phyloP scores from a whole-genome alignment of 2,113 vertebrate genomes.

The Chaenogobius annularis region DNA sequence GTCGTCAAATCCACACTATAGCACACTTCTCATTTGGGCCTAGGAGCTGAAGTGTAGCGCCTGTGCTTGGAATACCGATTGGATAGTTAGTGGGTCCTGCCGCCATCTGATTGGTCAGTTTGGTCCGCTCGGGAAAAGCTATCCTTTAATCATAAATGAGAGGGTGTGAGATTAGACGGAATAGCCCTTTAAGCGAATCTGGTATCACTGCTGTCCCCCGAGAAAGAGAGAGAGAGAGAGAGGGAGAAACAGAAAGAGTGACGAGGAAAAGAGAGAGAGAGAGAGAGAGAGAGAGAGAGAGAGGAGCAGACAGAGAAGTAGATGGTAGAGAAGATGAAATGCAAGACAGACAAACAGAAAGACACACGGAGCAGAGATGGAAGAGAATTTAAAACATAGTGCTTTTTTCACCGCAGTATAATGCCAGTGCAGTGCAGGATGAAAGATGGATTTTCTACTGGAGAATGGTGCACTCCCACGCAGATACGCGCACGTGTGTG shows the following conservation, averaged over 20 bases:
- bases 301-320: conserved; percentile 12
- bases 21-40: conserved; percentile 26
- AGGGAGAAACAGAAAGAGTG: conserved; percentile 9
- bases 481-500: conserved; percentile 23
- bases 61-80: conserved; percentile 52
- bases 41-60: conserved; percentile 16
- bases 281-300: conserved; percentile 14
- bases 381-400: conserved; percentile 34
- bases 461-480: conserved; percentile 33
- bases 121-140: conserved; percentile 37
- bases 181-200: conserved; percentile 67
- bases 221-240: conserved; percentile 29
- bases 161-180: conserved; percentile 59
- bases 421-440: conserved; percentile 26
- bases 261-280: conserved; percentile 20
- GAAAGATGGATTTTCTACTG: conserved; percentile 38
- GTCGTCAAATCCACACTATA: not conserved
- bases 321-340: conserved; percentile 20
- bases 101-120: conserved; percentile 52
- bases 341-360: conserved; percentile 33
- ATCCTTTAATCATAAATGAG: conserved; percentile 67
- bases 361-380: conserved; percentile 26
- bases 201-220: conserved; percentile 50
- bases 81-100: conserved; percentile 32
- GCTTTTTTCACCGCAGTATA: conserved; percentile 22